phyloP scores from a whole-genome alignment of 2,888 invertebrate species.

The Rhyacophila evoluta region DNA sequence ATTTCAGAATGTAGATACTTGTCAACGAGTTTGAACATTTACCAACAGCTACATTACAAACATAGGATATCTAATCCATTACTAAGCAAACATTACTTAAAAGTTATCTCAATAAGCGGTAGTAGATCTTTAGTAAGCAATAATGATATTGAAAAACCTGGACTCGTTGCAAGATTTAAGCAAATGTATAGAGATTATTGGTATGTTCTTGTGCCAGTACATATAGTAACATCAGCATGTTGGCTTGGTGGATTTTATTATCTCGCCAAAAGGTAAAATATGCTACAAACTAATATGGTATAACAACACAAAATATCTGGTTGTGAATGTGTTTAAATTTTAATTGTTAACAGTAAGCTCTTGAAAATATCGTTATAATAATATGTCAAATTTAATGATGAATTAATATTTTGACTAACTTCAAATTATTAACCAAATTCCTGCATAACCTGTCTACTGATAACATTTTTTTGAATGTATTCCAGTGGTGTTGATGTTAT shows the following conservation, averaged over 20 bases:
- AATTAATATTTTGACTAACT: too few relatives aligned
- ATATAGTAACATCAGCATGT: slow-evolving; percentile 85
- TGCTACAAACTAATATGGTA: not conserved
- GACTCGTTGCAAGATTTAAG: slow-evolving; percentile 86
- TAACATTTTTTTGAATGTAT: too few relatives aligned
- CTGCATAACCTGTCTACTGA: too few relatives aligned
- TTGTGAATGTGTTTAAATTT: not conserved
- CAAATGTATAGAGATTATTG: slow-evolving; percentile 95
- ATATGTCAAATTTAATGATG: too few relatives aligned
- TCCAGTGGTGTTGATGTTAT: slow-evolving; percentile 92
- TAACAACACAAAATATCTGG: not conserved
- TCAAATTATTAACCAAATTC: too few relatives aligned
- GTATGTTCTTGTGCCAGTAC: slow-evolving; percentile 96
- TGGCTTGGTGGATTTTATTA: slow-evolving; percentile 94
- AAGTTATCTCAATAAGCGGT: not conserved
- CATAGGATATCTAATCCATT: not conserved
- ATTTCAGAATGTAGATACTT: not conserved
- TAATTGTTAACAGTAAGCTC: not conserved
- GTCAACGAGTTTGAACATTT: not conserved
- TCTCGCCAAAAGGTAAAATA: slow-evolving; percentile 81
- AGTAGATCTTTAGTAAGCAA: not conserved
- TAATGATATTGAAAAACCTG: slow-evolving; percentile 63
- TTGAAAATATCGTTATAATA: too few relatives aligned
- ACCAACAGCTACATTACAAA: not conserved
- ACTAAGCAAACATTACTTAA: not conserved